Evolutionary conservation across 1,140 invertebrate species (phyloP), one percentile per base, ranked within the genome.

Genomic region (Sminthurinus signatus): DNA sequence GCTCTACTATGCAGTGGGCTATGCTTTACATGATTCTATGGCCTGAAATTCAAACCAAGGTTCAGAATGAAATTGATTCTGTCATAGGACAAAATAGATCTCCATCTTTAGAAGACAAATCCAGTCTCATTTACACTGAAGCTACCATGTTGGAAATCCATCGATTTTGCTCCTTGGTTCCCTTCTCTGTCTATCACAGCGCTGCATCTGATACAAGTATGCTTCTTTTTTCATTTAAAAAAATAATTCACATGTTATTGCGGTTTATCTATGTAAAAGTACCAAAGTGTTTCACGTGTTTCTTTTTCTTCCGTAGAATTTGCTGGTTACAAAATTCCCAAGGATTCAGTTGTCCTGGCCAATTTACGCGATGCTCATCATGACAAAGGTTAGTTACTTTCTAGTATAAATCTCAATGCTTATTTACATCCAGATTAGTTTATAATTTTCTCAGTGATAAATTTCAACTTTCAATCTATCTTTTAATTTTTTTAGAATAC

Each of bases 11-110:
- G 0, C 73, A 77, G 27, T 83, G 82, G 76, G 72, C 79, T 0
- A 67, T 83, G 25, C 71, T 83, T 1, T 76, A 79, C 51, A 74
- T 83, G 62, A 70, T 81, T 3, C 73, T 75, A 32, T 70, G 81
- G 70, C 78, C 78, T 0, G 74, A 82, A 5, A 73, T 82, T n/a
- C 80, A 82, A 69, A 57, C 62, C 1, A 76, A 76, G 56, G 73
- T 83, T 10, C 76, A 78, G 56, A 70, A 77, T 23, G 82, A 84
- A 71, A 74, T 84, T 8, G 77, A 81, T 39, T 19, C 62, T 19
- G 76, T 81, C 2, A 74, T 83, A 48, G 81, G 81, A 1, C 25
- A 48, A 0, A 63, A 64, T 42, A 70, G 78, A 17, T 36, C 73
- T 12, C 80, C 81, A 1, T 62, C 68, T 23, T 61, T 81, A 4